Conservation (phyloP, 2,113 vertebrate species). For the Zosterops pallidus region DNA sequence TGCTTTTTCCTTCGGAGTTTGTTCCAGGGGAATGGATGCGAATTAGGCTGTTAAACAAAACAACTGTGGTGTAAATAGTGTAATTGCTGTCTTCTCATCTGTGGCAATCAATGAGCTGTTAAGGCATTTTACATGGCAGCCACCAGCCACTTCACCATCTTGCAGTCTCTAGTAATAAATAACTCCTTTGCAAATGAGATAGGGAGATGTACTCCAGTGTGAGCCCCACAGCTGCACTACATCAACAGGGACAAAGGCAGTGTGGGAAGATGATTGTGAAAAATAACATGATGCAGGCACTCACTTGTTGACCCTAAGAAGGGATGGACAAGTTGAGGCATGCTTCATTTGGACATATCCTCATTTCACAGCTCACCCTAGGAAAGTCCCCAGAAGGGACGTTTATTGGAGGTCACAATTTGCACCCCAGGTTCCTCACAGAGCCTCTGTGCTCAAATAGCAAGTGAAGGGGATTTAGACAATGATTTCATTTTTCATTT, state of each 20-base stretch:
- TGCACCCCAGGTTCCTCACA: neutral
- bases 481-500: neutral
- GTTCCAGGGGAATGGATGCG: neutral
- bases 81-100: slow-evolving; percentile 55
- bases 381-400: neutral
- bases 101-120: slow-evolving; percentile 55
- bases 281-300: neutral
- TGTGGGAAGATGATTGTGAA: neutral
- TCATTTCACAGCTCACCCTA: neutral
- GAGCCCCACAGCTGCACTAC: neutral
- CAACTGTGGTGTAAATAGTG: slow-evolving; percentile 48
- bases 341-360: neutral
- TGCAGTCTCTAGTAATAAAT: slow-evolving; percentile 7
- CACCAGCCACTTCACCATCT: neutral
- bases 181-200: neutral
- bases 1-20: neutral
- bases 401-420: neutral
- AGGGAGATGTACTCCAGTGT: neutral
- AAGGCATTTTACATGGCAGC: slow-evolving; percentile 19
- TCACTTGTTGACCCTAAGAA: neutral
- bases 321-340: neutral
- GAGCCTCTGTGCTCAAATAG: neutral
- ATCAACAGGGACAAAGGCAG: rapidly evolving
- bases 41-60: slow-evolving; percentile 57
- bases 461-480: neutral